These are phyloP conservation scores for Sceloporus tristichus DNA, from an alignment of 2,113 vertebrate genomes.

Conservation along the genomic window DNA sequence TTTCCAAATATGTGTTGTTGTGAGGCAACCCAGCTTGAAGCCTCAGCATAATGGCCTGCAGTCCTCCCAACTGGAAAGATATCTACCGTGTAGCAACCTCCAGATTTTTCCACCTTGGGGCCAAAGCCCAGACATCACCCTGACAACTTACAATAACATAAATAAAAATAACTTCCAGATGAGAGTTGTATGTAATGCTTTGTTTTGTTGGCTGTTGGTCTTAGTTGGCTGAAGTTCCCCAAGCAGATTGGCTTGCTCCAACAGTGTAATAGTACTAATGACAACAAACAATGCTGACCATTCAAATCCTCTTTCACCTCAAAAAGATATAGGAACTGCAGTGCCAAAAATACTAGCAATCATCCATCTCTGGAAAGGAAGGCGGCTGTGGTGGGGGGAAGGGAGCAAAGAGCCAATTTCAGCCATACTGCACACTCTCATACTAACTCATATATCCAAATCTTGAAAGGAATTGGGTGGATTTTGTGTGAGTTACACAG, in stretches of 20 bases:
- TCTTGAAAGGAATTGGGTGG: background rate
- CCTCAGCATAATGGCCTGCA: constrained; percentile 30
- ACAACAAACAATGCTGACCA: constrained; percentile 35
- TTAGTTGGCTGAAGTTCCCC: constrained; percentile 64
- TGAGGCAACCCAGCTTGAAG: constrained; percentile 18
- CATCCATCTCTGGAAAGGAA: background rate
- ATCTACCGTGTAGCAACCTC: constrained; percentile 58
- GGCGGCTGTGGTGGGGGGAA: background rate
- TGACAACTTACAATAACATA: constrained; percentile 72
- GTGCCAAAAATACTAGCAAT: background rate
- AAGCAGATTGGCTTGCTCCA: constrained; percentile 59
- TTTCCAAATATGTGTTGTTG: constrained; percentile 30
- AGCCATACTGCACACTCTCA: background rate
- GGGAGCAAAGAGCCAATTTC: background rate
- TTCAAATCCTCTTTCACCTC: constrained; percentile 49
- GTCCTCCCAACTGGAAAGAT: constrained; percentile 59
- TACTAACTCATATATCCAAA: background rate
- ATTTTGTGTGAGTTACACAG: background rate
- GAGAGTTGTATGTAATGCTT: constrained; percentile 71
- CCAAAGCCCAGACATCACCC: constrained; percentile 69
- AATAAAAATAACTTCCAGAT: constrained; percentile 76
- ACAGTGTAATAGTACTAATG: constrained; percentile 51
- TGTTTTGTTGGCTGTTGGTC: constrained; percentile 70
- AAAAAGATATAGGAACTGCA: background rate
- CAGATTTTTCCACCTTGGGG: constrained; percentile 65